These are phyloP conservation scores for Anhinga anhinga DNA, from an alignment of 2,113 vertebrate species.

Conservation along the genomic window DNA sequence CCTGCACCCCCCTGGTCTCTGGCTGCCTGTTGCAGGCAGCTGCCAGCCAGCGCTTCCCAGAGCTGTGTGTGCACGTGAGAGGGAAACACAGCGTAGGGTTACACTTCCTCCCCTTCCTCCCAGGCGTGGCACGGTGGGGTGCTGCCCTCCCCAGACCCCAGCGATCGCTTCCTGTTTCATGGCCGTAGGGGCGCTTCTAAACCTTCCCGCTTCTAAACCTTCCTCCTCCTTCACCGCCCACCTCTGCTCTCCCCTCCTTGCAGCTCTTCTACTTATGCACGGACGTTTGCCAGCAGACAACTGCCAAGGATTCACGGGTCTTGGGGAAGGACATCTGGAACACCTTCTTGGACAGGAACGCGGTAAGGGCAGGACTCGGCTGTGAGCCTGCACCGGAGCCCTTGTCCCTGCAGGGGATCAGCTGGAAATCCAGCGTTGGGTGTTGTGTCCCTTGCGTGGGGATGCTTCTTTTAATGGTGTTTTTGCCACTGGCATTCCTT, in stretches of 20 bases:
- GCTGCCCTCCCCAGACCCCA: background rate
- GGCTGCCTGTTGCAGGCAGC: background rate
- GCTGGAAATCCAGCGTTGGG: background rate
- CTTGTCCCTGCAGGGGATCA: background rate
- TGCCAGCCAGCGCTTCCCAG: background rate
- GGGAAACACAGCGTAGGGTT: background rate
- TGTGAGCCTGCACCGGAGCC: background rate
- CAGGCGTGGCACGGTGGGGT: background rate
- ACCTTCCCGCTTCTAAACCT: background rate
- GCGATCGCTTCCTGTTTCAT: background rate
- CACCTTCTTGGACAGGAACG: slow-evolving; percentile 86
- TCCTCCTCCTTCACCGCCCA: background rate
- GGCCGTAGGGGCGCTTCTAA: background rate
- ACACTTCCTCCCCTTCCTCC: background rate
- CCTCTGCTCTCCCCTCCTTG: background rate
- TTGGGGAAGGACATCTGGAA: slow-evolving; percentile 88
- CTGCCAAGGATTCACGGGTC: slow-evolving; percentile 81
- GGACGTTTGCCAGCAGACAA: slow-evolving; percentile 86
- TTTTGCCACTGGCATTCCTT: background rate
- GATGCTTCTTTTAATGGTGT: background rate
- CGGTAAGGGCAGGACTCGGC: slow-evolving; percentile 70
- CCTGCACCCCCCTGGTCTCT: background rate
- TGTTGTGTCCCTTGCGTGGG: accelerated
- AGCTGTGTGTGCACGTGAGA: background rate
- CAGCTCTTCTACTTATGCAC: slow-evolving; percentile 91